These are phyloP conservation scores for Idaea aversata DNA, from an alignment of 2,888 invertebrate species.

Conservation along the genomic window DNA sequence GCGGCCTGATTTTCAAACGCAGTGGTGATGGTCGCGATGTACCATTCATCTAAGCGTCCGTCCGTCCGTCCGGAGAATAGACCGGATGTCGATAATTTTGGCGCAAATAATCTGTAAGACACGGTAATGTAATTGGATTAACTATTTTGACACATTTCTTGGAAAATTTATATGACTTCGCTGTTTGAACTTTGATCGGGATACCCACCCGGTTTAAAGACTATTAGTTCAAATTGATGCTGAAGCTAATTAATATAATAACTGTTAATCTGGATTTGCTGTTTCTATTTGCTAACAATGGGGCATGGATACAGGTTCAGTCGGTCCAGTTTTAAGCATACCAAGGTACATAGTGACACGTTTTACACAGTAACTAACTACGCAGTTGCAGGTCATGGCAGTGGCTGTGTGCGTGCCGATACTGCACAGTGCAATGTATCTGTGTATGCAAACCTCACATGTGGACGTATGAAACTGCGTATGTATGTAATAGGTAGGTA, in stretches of 20 bases:
- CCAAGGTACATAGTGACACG: constrained; percentile 34
- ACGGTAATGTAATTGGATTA: constrained; percentile 39
- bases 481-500: constrained; percentile 30
- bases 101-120: constrained; percentile 42
- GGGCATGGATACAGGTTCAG: constrained; percentile 23
- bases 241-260: background rate
- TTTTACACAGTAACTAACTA: constrained; percentile 58
- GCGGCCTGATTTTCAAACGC: constrained; percentile 67
- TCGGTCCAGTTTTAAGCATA: constrained; percentile 36
- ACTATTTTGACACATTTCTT: constrained; percentile 30
- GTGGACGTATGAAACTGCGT: constrained; percentile 27
- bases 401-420: constrained; percentile 42
- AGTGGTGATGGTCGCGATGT: constrained; percentile 38
- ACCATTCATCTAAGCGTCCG: constrained; percentile 54
- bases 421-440: constrained; percentile 30
- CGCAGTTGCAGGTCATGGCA: constrained; percentile 59
- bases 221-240: constrained; percentile 2
- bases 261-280: background rate
- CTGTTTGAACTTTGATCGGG: constrained; percentile 13
- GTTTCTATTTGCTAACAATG: constrained; percentile 8
- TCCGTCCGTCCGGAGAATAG: constrained; percentile 49
- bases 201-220: constrained; percentile 6
- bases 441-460: constrained; percentile 43
- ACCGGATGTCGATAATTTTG: constrained; percentile 61
- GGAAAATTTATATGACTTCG: background rate